Evolutionary conservation across 2,888 invertebrate species (phyloP), one percentile per base, ranked within the genome.

Genomic region (Andrena camellia): DNA sequence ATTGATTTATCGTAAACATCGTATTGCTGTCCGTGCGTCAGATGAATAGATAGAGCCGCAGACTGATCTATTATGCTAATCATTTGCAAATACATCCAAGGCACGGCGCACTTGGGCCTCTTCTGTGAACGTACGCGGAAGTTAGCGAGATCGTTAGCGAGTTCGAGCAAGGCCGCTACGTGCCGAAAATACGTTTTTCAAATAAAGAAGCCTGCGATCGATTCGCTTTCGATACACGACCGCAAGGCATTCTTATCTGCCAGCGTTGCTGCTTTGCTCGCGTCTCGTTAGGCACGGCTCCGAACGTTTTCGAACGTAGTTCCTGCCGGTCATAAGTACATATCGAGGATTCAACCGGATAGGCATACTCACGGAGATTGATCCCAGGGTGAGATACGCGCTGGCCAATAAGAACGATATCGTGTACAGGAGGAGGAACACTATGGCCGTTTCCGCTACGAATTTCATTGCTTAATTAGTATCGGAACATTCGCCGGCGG

Each of bases 1-100:
- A 84, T 69, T 20, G 91, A 90, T 85, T 83, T 89, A 10, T 90
- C 86, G 64, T 84, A 85, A 69, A 82, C 80, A 78, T 92, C 88
- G 66, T 85, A 83, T 67, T 79, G 78, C 23, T 84, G 77, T 2
- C 85, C 79, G 64, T 90, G 84, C 62, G 90, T 90, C 84, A 93
- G 85, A 76, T 91, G 90, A 88, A 91, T 71, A 73, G 86, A 85
- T 75, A 94, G 79, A 67, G 93, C 90, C 29, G 90, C 84, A 29
- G 89, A 87, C 85, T 94, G 94, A 89, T 93, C 93, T 70, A 92
- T 89, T 81, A 94, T 92, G 84, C 90, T 91, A 77, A 92, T 87
- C 88, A 93, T 90, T 88, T 94, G 92, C 81, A 93, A 86, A 84
- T 92, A 93, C 78, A 94, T 90, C 94, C 94, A 94, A 67, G 93